Base-by-base conservation (phyloP, 2,797 vertebrate species). In the Lepus oiostolus region DNA sequence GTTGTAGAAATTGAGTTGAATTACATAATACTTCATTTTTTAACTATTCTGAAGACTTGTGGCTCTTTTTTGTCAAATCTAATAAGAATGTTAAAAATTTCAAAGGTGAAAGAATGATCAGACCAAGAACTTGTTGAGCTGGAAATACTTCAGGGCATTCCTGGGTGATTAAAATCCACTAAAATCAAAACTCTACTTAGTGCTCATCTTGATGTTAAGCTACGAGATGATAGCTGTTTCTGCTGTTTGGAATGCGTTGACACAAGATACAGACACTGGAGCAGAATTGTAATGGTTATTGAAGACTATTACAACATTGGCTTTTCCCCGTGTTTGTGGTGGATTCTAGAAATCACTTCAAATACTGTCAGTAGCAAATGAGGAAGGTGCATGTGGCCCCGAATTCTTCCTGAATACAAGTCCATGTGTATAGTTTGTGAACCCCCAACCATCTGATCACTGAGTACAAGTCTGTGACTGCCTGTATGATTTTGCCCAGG, bases 191-290 rank as follows among this genome's bases (percentile, higher is more conserved):
- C 42, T 72, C 76, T 32, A 1, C 76, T 2, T 74, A 32, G 63
- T 67, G 72, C 58, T 26, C 21, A 26, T 75, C 79, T 96, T 94
- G 74, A 90, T 88, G 75, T 95, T 95, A 92, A 91, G 58, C 91
- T 50, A 47, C 2, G 32, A 90, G 24, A 38, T 24, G 24, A 54
- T 38, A 90, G 50, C n/a, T 60, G 0, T 90, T 94, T 90, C 32
- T 21, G 87, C 72, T 80, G 87, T 85, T n/a, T 94, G 67, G 95
- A 93, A 63, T 58, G 26, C 68, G 67, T 7, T 62, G 65, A 76
- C 79, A 50, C 54, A 80, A 70, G 71, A 65, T 68, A 21, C 52
- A 38, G 28, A 84, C 13, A n/a, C 12, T 6, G 8, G 47, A 42
- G 30, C 19, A 26, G 63, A 90, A 77, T 47, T 74, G 35, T 58